Evolutionary conservation across 1,140 invertebrate species (phyloP), one percentile per base, ranked within the genome.

Genomic region (Magallana ariakensis): DNA sequence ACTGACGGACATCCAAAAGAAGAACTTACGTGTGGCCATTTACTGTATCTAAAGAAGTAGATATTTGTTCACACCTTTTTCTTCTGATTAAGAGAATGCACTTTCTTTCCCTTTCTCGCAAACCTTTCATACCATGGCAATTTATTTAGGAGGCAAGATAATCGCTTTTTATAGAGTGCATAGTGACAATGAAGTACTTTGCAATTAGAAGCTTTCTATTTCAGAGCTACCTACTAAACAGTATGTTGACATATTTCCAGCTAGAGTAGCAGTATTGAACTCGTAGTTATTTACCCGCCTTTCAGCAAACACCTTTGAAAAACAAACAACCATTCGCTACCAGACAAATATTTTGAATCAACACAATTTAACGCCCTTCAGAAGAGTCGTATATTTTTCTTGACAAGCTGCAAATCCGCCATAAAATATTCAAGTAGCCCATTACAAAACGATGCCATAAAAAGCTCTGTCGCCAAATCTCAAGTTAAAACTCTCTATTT

Each of bases 301-400:
- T 75, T 75, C 22, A 75, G 66, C 66, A 75, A 75, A 75, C 66
- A 75, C 22, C 19, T 75, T 13, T 22, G 66, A 75, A 75, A 75
- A 75, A 75, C 66, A 75, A 75, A 75, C 66, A 75, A 8, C 19
- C 22, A 13, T 75, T 75, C 66, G 19, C 66, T 75, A 75, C 8
- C 9, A 11, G 33, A 22, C 66, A 19, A 75, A 75, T 75, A 75
- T 75, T 75, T 75, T 75, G 66, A 75, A 75, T 75, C 66, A 75
- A 75, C 66, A 75, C 66, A 75, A 75, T 75, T 33, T 13, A 75
- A 75, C 22, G 33, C 19, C 22, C 19, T 22, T 75, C 2, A 13
- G 66, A 26, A 75, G 22, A 75, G 19, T 75, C 22, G 66, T 75
- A 75, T 75, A 26, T 75, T 75, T 46, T 75, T 75, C 22, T 26